Conservation (phyloP, 92 coral and sea anemone genomes). For the Phymanthus crucifer region DNA sequence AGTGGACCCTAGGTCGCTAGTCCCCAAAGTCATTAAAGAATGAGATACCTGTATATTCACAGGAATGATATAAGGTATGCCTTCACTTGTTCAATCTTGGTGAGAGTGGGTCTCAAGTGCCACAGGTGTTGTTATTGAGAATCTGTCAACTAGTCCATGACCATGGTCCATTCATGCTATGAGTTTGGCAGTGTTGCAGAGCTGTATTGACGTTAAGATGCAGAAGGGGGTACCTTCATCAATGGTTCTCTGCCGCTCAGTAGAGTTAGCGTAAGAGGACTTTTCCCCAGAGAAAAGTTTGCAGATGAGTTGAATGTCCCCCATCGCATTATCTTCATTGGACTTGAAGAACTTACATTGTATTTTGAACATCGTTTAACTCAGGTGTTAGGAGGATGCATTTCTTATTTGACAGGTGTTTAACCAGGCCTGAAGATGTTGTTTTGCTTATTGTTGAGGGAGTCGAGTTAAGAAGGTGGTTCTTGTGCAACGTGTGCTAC, state of each 20-base stretch:
- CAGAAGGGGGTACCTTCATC: conserved; percentile 47
- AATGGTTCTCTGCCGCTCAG: conserved; percentile 36
- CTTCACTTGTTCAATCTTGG: conserved; percentile 49
- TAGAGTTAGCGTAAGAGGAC: conserved; percentile 45
- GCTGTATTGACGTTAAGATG: conserved; percentile 54
- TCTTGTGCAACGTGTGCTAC: too few relatives aligned
- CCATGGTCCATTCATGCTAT: conserved; percentile 60
- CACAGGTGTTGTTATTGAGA: conserved; percentile 53
- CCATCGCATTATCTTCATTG: conserved; percentile 55
- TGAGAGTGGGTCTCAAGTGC: conserved; percentile 41
- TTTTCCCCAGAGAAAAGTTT: too few relatives aligned
- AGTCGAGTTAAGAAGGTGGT: conserved; percentile 25
- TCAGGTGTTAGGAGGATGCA: conserved; percentile 45
- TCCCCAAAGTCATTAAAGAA: too few relatives aligned
- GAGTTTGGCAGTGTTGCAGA: conserved; percentile 49
- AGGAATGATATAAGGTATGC: too few relatives aligned
- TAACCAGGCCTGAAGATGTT: conserved; percentile 50
- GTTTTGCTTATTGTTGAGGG: conserved; percentile 41
- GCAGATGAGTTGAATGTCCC: conserved; percentile 58
- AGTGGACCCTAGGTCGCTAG: too few relatives aligned
- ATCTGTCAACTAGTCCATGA: conserved; percentile 48
- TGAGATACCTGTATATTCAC: too few relatives aligned
- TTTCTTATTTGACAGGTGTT: conserved; percentile 34
- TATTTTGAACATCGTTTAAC: conserved; percentile 42
- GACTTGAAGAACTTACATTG: too few relatives aligned